Evolutionary conservation across 92 coral and sea anemone genomes (phyloP).

Genomic region (Palythoa heliodiscus): DNA sequence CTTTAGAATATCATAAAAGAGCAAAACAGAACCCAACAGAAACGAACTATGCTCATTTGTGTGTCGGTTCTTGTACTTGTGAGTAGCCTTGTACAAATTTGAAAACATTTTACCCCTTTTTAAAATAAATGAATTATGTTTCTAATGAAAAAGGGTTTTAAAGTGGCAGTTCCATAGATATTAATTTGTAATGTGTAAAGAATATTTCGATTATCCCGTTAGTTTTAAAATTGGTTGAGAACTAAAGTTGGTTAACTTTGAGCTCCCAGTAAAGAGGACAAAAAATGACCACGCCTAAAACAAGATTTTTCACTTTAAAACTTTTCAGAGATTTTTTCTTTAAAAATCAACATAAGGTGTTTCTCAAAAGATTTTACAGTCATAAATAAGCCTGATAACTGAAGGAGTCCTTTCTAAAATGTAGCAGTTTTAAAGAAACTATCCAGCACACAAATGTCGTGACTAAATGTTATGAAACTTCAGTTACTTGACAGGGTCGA

Average conservation of each 20-base stretch:
- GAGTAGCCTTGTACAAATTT: not conserved
- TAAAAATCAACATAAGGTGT: not conserved
- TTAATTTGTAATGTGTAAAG: not conserved
- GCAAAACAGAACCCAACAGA: not conserved
- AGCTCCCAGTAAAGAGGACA: not conserved
- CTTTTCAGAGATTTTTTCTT: not conserved
- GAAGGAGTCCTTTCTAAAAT: not conserved
- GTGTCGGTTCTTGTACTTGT: not conserved
- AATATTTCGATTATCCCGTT: not conserved
- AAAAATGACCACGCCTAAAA: not conserved
- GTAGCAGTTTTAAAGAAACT: not conserved
- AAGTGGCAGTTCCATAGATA: not conserved
- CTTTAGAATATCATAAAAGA: constrained; percentile 26
- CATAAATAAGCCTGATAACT: no score
- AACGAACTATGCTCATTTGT: constrained; percentile 26
- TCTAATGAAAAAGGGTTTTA: not conserved
- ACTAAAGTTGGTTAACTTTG: not conserved
- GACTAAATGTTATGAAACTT: not conserved
- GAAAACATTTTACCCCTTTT: not conserved
- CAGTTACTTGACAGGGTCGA: constrained; percentile 14
- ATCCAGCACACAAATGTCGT: not conserved
- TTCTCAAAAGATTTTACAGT: not conserved
- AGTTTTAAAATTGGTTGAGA: not conserved
- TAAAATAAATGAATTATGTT: not conserved
- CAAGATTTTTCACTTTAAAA: not conserved